Conservation (phyloP, 2,888 invertebrate species). For the Sympetrum striolatum region DNA sequence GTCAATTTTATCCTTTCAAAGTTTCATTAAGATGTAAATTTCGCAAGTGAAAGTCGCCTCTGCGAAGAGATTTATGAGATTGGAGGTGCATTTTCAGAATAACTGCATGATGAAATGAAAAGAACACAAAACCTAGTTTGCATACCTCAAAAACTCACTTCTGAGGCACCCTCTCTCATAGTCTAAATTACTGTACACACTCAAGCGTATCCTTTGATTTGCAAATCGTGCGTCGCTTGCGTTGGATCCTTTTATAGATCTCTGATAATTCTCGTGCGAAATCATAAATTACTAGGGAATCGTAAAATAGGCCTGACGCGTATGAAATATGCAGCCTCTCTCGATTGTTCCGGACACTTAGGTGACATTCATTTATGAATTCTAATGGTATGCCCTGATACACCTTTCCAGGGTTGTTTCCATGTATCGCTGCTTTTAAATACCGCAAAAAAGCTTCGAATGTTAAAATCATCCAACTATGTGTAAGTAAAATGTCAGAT, state of each 20-base stretch:
- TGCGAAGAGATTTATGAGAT: neutral
- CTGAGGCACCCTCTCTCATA: neutral
- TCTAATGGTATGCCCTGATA: neutral
- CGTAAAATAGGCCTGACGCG: conserved; percentile 5
- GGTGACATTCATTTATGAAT: conserved; percentile 20
- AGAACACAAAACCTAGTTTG: conserved; percentile 13
- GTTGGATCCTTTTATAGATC: neutral
- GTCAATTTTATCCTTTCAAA: neutral
- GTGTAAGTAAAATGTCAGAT: no score
- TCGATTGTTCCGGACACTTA: neutral
- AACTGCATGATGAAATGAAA: conserved; percentile 10
- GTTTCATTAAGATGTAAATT: neutral
- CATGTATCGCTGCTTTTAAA: neutral
- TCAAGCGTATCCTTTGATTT: conserved; percentile 8
- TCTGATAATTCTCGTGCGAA: conserved; percentile 6
- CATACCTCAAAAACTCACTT: neutral
- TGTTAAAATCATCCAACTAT: no score
- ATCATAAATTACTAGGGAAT: conserved; percentile 16
- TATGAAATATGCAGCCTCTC: neutral
- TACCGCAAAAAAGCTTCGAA: neutral
- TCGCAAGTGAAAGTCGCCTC: neutral
- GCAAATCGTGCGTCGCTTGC: conserved; percentile 3
- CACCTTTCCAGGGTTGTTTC: neutral
- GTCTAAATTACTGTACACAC: conserved; percentile 2
- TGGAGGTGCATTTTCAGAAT: neutral